Conservation (phyloP, 2,888 invertebrate genomes). For the Amphipyra tragopoginis region DNA sequence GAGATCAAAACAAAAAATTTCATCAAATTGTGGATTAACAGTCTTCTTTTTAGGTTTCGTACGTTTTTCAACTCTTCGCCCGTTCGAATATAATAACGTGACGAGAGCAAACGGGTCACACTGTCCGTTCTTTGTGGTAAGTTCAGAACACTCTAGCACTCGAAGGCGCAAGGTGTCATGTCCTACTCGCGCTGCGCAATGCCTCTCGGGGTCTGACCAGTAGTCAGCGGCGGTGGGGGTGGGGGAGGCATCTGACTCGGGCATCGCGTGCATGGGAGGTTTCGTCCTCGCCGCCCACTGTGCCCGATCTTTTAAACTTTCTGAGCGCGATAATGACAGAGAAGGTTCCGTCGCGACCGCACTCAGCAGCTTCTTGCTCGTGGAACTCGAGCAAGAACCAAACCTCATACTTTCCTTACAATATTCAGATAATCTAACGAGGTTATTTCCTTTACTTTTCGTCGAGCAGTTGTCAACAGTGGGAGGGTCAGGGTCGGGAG, state of each 20-base stretch:
- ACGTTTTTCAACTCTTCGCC: slow-evolving; percentile 93
- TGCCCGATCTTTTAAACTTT: slow-evolving; percentile 85
- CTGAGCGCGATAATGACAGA: slow-evolving; percentile 83
- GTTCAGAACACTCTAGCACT: slow-evolving; percentile 95
- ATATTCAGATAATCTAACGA: slow-evolving; percentile 84
- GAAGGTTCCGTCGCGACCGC: slow-evolving; percentile 82
- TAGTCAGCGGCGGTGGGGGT: slow-evolving; percentile 87
- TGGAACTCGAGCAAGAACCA: slow-evolving; percentile 86
- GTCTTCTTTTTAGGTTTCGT: slow-evolving; percentile 97
- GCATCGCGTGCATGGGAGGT: slow-evolving; percentile 85
- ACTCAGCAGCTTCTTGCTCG: slow-evolving; percentile 84
- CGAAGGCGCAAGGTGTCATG: slow-evolving; percentile 90
- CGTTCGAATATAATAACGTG: slow-evolving; percentile 94
- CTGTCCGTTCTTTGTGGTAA: slow-evolving; percentile 96
- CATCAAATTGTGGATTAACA: slow-evolving; percentile 96
- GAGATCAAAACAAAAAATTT: slow-evolving; percentile 94
- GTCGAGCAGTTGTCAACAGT: slow-evolving; percentile 75
- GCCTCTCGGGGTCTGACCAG: slow-evolving; percentile 87
- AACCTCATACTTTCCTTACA: slow-evolving; percentile 87
- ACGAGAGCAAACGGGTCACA: slow-evolving; percentile 97
- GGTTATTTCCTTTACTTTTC: slow-evolving; percentile 81
- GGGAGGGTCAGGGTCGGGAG: slow-evolving; percentile 82
- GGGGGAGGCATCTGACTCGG: slow-evolving; percentile 79
- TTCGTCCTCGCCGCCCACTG: slow-evolving; percentile 81
- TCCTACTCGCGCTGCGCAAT: slow-evolving; percentile 83